These are phyloP conservation scores for Pseudococcus jackbeardsleyi DNA, from an alignment of 2,888 invertebrate species.

Conservation along the genomic window DNA sequence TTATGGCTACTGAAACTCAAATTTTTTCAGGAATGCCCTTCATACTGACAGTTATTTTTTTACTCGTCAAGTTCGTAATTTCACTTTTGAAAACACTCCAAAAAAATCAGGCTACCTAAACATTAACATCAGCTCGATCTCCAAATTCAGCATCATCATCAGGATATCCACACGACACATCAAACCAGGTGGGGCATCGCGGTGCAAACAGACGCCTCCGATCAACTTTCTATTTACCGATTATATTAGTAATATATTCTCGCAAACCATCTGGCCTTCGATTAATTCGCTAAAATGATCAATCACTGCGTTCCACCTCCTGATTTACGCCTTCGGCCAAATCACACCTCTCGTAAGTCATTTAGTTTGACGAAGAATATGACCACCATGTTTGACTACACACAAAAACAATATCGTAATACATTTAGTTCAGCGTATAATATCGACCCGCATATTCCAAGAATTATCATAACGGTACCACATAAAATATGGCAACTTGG, in stretches of 20 bases:
- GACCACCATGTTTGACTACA: not conserved
- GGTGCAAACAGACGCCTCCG: not conserved
- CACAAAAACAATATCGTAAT: not conserved
- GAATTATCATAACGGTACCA: conserved; percentile 18
- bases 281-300: conserved; percentile 45
- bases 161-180: not conserved
- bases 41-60: too few relatives aligned
- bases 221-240: conserved; percentile 34
- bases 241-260: conserved; percentile 38
- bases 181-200: not conserved
- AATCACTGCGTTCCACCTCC: not conserved
- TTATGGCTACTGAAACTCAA: too few relatives aligned
- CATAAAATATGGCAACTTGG: not conserved
- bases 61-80: too few relatives aligned
- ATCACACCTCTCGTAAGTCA: conserved; percentile 25
- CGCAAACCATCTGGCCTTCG: conserved; percentile 38
- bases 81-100: too few relatives aligned
- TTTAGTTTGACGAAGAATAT: conserved; percentile 26
- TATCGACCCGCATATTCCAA: conserved; percentile 24
- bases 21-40: too few relatives aligned
- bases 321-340: not conserved
- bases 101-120: too few relatives aligned
- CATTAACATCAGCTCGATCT: too few relatives aligned
- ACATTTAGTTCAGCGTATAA: not conserved
- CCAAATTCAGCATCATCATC: not conserved